These are phyloP conservation scores for Lateolabrax maculatus DNA, from an alignment of 2,797 vertebrate species.

Conservation along the genomic window DNA sequence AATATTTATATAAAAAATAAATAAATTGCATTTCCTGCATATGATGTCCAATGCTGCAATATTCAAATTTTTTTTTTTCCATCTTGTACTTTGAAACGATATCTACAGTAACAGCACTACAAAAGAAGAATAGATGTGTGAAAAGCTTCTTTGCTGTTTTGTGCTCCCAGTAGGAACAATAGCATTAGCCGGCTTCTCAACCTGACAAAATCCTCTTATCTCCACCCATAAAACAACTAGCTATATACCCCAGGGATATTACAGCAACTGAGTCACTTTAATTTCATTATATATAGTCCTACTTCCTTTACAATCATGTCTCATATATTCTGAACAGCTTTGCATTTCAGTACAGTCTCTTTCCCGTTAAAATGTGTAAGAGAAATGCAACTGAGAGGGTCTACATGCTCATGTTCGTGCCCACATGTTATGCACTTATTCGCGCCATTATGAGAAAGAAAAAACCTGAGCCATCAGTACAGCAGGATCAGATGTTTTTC, in stretches of 20 bases:
- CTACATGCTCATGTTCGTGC: slow-evolving; percentile 33
- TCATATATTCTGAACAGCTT: slow-evolving; percentile 70
- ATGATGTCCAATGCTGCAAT: slow-evolving; percentile 51
- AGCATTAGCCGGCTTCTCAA: slow-evolving; percentile 81
- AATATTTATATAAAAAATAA: neutral
- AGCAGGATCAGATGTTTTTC: slow-evolving; percentile 56
- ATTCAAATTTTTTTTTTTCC: slow-evolving; percentile 55
- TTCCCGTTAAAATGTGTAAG: slow-evolving; percentile 27
- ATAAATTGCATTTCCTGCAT: slow-evolving; percentile 24
- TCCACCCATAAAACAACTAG: slow-evolving; percentile 79
- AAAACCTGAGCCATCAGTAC: slow-evolving; percentile 37
- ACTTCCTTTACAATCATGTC: slow-evolving; percentile 63
- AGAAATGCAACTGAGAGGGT: slow-evolving; percentile 27
- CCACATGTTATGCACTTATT: slow-evolving; percentile 48
- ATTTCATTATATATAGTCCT: slow-evolving; percentile 79
- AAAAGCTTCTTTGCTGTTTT: slow-evolving; percentile 79
- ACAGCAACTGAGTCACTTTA: slow-evolving; percentile 77
- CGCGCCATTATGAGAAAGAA: slow-evolving; percentile 23
- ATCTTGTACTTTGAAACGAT: slow-evolving; percentile 69
- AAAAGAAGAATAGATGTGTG: slow-evolving; percentile 73
- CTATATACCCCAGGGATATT: slow-evolving; percentile 78
- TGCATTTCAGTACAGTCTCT: slow-evolving; percentile 56
- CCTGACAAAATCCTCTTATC: slow-evolving; percentile 85
- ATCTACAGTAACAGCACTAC: slow-evolving; percentile 74
- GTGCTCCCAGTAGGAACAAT: slow-evolving; percentile 79